Evolutionary conservation across 2,888 invertebrate species (phyloP).

Genomic region (Drosophila rubida): DNA sequence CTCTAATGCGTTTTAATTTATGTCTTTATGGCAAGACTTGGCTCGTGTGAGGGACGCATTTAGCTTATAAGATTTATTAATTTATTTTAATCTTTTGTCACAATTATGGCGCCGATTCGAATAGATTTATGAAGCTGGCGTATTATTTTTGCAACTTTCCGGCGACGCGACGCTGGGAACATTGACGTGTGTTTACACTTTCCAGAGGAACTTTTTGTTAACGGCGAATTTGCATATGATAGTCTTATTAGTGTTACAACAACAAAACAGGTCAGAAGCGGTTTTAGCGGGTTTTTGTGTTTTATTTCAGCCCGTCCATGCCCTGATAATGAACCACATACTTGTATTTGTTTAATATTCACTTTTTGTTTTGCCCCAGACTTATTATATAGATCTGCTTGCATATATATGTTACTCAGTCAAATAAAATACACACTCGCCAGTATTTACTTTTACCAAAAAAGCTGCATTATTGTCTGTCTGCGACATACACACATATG

Average conservation of each 20-base stretch:
- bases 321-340: constrained; percentile 50
- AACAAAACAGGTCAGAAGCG: constrained; percentile 36
- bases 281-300: constrained; percentile 44
- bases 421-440: constrained; percentile 8
- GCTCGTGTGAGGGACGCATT: constrained; percentile 11
- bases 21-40: constrained; percentile 27
- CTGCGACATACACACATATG: constrained; percentile 1
- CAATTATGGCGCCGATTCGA: constrained; percentile 48
- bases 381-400: constrained; percentile 7
- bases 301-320: constrained; percentile 19
- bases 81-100: constrained; percentile 71
- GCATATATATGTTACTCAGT: no score
- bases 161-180: neutral
- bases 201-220: constrained; percentile 12
- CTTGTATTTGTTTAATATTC: constrained; percentile 37
- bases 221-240: constrained; percentile 43
- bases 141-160: constrained; percentile 13
- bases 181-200: constrained; percentile 10
- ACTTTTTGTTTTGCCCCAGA: constrained; percentile 32
- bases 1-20: constrained; percentile 35
- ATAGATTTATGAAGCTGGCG: constrained; percentile 51
- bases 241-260: constrained; percentile 36
- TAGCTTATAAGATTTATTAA: constrained; percentile 61
- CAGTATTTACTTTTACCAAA: constrained; percentile 11
- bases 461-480: constrained; percentile 8